Base-by-base conservation (phyloP, 2,113 vertebrate genomes). In the Butorides virescens region DNA sequence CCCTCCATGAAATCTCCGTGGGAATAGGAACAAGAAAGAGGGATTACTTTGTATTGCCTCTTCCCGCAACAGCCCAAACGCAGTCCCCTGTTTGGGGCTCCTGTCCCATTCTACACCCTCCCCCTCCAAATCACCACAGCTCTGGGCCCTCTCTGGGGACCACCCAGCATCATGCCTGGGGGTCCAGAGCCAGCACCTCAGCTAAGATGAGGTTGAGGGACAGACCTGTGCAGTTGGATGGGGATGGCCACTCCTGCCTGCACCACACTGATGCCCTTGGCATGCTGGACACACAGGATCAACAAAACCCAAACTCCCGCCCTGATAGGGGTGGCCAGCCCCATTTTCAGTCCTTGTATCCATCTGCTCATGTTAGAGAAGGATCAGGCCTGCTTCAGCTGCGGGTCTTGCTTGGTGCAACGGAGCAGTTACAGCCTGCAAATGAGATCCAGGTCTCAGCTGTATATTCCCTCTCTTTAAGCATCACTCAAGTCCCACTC, bases 51-150 rank as follows among this genome's bases (percentile, higher is more conserved):
- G 17, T 32, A 63, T 17, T 53, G 36, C 15, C 36, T 20, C 20
- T 82, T 81, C 19, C 32, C 0, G 0, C 14, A 74, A n/a, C 34
- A 67, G 18, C 13, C 53, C 46, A 62, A 56, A 70, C 1, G 2
- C 10, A 25, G 47, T 12, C 47, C 47, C n/a, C 18, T 46, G 4
- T 39, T 18, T 6, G 3, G 27, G 30, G 2, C 13, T 93, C 34
- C 47, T 44, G 49, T 29, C 21, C 61, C 17, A 3, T 22, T 70
- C 53, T 37, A 10, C 14, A 26, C 21, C 17, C 30, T n/a, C 13
- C 9, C 7, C 7, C 6, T 2, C 10, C 53, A 70, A 91, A 74
- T 89, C 66, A 15, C 13, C 27, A 72, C 13, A 49, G 15, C 32
- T 88, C 22, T 63, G 36, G 11, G 11, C 37, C n/a, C 27, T 87